Evolutionary conservation across 2,888 invertebrate species (phyloP).

Genomic region (Ophonus ardosiacus): DNA sequence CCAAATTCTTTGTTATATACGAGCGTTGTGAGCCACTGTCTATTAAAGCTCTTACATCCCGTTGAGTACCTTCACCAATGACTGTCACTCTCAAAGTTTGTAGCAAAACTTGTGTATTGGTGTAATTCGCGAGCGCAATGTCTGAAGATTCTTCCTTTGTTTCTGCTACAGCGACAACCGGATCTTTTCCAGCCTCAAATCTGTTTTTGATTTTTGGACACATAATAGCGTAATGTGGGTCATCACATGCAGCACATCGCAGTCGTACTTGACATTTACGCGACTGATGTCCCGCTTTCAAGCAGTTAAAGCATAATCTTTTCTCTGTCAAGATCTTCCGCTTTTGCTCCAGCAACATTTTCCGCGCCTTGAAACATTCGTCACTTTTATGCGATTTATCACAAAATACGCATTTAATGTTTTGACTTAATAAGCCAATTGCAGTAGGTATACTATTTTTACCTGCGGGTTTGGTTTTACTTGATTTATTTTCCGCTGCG

Average conservation of each 20-base stretch:
- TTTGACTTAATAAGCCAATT: no score
- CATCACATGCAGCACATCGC: background rate
- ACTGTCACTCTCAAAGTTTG: background rate
- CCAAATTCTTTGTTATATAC: background rate
- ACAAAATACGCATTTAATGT: no score
- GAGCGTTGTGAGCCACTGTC: background rate
- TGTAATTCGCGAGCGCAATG: background rate
- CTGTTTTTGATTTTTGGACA: background rate
- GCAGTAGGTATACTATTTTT: no score
- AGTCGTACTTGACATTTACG: background rate
- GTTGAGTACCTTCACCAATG: background rate
- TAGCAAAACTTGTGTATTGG: background rate
- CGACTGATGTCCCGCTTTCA: background rate
- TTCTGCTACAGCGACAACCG: background rate
- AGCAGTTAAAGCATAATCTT: background rate
- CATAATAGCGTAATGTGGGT: background rate
- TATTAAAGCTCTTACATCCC: background rate
- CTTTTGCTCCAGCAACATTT: no score
- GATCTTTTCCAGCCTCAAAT: background rate
- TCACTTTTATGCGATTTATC: no score
- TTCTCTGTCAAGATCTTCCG: no score
- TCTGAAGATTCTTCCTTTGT: background rate
- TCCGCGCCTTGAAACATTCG: no score
- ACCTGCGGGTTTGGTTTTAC: no score
- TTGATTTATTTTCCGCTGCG: no score